Evolutionary conservation across 2,797 vertebrate genomes (phyloP).

Genomic region (Spinibarbus caldwelli): DNA sequence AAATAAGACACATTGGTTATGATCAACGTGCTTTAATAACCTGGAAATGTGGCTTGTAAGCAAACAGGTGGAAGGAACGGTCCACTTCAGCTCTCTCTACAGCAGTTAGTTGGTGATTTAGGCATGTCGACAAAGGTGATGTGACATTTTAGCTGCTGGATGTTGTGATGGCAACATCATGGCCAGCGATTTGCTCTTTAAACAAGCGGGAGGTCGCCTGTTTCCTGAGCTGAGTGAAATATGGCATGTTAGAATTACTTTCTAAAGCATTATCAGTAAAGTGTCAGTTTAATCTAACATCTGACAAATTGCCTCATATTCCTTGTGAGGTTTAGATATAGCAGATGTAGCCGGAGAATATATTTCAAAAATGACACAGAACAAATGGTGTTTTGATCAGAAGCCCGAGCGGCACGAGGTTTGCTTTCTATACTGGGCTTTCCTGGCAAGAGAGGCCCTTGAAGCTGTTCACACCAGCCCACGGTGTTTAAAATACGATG

Average conservation of each 20-base stretch:
- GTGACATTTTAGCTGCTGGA: slow-evolving; percentile 33
- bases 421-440: slow-evolving; percentile 48
- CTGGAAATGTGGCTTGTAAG: neutral
- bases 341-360: slow-evolving; percentile 15
- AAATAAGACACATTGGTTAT: neutral
- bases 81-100: neutral
- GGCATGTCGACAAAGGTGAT: slow-evolving; percentile 34
- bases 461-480: slow-evolving; percentile 47
- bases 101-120: slow-evolving; percentile 20
- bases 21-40: slow-evolving; percentile 17
- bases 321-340: neutral
- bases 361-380: neutral
- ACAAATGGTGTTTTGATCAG: slow-evolving; percentile 26
- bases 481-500: slow-evolving; percentile 43
- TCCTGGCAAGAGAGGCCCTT: slow-evolving; percentile 46
- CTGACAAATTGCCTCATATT: neutral
- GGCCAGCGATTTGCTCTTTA: slow-evolving; percentile 16
- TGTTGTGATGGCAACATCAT: slow-evolving; percentile 46
- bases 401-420: slow-evolving; percentile 4
- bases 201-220: neutral
- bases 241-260: neutral
- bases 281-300: slow-evolving; percentile 18
- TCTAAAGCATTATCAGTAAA: neutral
- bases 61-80: neutral
- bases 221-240: slow-evolving; percentile 36